Evolutionary conservation across 2,113 vertebrate genomes (phyloP), one percentile per base, ranked within the genome.

Genomic region (Sapayoa aenigma): DNA sequence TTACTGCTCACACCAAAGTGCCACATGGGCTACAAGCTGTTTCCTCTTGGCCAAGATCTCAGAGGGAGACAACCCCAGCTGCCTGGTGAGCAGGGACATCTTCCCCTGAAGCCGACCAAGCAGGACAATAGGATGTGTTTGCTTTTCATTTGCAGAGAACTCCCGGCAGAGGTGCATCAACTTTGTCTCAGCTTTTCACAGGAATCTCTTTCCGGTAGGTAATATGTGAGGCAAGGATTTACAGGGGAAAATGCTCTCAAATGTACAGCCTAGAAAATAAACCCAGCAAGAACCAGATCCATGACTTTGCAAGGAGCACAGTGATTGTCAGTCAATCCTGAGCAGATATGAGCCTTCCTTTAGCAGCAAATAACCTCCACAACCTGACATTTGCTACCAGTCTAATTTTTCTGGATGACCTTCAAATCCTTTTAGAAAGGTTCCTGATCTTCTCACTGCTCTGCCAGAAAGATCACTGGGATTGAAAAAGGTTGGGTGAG

Each of bases 21-120:
- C 91, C 96, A 97, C 96, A 96, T 95, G 95, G 95, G 59, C 91
- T 73, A 81, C 95, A 96, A 97, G 95, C 95, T 97, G 96, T 91
- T 95, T 94, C 27, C 41, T 92, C 56, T 84, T 92, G 86, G 83
- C 90, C 1, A 6, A 65, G 46, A 78, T 72, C 75, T 92, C 0
- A 0, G 16, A 81, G 23, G 62, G 31, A 84, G 50, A 66, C 44
- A 72, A 41, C 44, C 68, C n/a, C 9, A 93, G 93, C 89, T 95
- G 87, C 23, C 31, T 37, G 72, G 16, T 42, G 55, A 96, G 59
- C 66, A 28, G 66, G 18, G 68, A 58, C 44, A 39, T 69, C 73
- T 84, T 79, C n/a, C 25, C 19, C 17, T 1, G 37, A 46, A 33
- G 47, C 44, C 0, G 14, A 67, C 24, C 47, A 28, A 41, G 21